phyloP scores from a whole-genome alignment of 2,797 vertebrate genomes.

The Alcedo atthis region DNA sequence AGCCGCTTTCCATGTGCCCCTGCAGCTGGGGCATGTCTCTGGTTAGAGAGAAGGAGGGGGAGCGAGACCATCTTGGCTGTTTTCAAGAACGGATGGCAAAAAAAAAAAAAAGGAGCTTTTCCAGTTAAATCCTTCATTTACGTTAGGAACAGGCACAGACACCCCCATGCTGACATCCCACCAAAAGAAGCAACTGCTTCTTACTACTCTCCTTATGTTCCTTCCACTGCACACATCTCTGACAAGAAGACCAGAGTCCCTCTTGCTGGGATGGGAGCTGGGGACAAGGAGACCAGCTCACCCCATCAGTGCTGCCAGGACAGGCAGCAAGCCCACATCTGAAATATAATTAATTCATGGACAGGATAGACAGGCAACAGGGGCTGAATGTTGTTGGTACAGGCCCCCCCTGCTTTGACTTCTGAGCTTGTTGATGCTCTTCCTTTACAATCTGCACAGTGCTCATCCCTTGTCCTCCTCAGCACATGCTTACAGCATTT shows the following conservation, averaged over 20 bases:
- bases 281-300: fast-evolving
- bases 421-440: neutral
- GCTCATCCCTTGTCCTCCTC: neutral
- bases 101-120: neutral
- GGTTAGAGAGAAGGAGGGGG: neutral
- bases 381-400: neutral
- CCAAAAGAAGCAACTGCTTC: neutral
- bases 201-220: neutral
- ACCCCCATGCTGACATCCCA: neutral
- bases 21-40: fast-evolving
- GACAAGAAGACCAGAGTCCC: neutral
- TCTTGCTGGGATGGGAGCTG: neutral
- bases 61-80: fast-evolving
- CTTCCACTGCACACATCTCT: fast-evolving
- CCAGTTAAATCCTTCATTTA: neutral
- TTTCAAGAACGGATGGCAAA: neutral
- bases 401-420: neutral
- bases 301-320: neutral
- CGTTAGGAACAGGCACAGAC: neutral
- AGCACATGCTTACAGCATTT: neutral
- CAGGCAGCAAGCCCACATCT: neutral
- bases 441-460: neutral
- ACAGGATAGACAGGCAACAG: neutral
- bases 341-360: neutral
- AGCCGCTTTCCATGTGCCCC: neutral